Base-by-base conservation (phyloP, 2,113 vertebrate genomes). In the Melanocharis versteri region DNA sequence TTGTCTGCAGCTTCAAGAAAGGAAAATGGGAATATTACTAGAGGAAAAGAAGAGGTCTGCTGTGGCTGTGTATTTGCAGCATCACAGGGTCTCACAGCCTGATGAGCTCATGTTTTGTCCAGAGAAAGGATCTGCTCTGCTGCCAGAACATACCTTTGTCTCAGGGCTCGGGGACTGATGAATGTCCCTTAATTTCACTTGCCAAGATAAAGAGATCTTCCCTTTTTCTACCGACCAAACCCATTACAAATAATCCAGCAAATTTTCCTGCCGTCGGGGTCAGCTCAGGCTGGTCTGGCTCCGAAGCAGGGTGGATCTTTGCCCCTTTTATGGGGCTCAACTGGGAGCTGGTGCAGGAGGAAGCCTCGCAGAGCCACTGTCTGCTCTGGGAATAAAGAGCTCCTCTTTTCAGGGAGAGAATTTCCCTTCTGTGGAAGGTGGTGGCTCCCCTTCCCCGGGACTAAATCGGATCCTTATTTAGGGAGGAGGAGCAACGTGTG, bases 321-420 rank as follows among this genome's bases (percentile, higher is more conserved):
- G 33, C 69, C 80, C 71, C n/a, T 82, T 93, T 94, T 9, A 50
- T 11, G 64, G 54, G 58, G n/a, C 82, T 31, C 26, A 60, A 4
- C 15, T 11, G 66, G 54, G 92, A 84, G 88, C 68, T 53, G 90
- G 18, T 40, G 83, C 82, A 27, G 62, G 90, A 93, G 79, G 88
- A 77, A 94, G 57, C 9, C 56, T 51, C 8, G 83, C 68, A 80
- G 79, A 88, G 92, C 75, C 86, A 40, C 95, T 86, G 71, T 57
- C 93, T 90, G 85, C 58, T 68, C 83, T 78, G 1, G 15, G 64
- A 81, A 95, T 89, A 96, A 93, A 96, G 86, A 92, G 69, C 86
- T 94, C 69, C 85, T 95, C 85, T 97, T 78, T 75, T 60, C 88
- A 48, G 62, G 88, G 44, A 94, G 64, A 94, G 83, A 96, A 96